Base-by-base conservation (phyloP, 1,140 invertebrate species). In the Centruroides vittatus region DNA sequence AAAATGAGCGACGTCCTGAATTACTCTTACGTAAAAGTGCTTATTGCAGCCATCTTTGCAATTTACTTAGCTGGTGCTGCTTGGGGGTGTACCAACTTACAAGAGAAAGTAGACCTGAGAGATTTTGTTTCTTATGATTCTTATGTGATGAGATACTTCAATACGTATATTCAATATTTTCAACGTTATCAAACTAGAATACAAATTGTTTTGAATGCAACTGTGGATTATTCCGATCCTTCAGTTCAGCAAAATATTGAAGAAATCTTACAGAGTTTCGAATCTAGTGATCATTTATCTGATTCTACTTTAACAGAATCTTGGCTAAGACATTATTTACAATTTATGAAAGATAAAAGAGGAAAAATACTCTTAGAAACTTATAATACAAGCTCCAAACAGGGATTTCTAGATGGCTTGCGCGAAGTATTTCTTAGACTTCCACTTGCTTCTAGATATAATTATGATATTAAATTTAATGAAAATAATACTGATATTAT, bases 111-210 rank as follows among this genome's bases (percentile, higher is more conserved):
- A 9, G 88, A 93, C 67, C 76, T 89, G 61, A 79, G 86, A 35
- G 89, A 89, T 69, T 75, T 93, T 2, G 89, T 89, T 3, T 83
- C 86, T 71, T 83, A 84, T 41, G 88, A 92, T 73, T 93, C 89
- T 0, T 93, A 93, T 69, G 91, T 89, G 4, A 85, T 92, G 12
- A 81, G 82, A 61, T 93, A 91, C 71, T 93, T 92, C 70, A 86
- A 92, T 69, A 78, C 84, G 6, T 88, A 93, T 73, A 89, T 93
- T 69, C 79, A 82, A 61, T 93, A 89, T 73, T 93, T 89, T 75
- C 79, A 88, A 69, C 89, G 92, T 72, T 93, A 88, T 73, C 89
- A 89, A 0, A 93, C 93, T 69, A 81, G 86, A 67, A 86, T 91
- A 72, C 87, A 89, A 81, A 86, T 88, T 67, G 82, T 95, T 0